Conservation (phyloP, 2,888 invertebrate species). For the Leuctra nigra region DNA sequence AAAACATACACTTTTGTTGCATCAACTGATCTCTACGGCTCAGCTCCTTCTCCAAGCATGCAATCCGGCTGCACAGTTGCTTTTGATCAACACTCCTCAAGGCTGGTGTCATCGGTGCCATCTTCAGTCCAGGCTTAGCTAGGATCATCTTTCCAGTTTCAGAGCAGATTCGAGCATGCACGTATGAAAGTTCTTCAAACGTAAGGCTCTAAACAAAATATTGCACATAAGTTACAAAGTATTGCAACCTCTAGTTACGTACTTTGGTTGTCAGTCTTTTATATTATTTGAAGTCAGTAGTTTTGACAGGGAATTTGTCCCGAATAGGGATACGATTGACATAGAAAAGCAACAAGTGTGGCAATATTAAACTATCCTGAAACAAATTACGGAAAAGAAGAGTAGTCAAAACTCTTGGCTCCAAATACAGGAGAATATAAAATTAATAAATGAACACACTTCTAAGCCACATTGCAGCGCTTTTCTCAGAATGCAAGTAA, state of each 20-base stretch:
- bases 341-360: background rate
- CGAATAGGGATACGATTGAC: background rate
- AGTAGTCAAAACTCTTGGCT: background rate
- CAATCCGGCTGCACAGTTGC: constrained; percentile 43
- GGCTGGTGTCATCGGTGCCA: background rate
- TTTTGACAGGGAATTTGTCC: background rate
- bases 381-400: background rate
- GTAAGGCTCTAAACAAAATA: background rate
- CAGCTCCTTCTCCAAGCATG: constrained; percentile 44
- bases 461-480: background rate
- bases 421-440: background rate
- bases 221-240: too few species aligned
- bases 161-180: background rate
- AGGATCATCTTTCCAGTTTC: background rate
- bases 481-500: background rate
- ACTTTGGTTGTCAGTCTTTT: too few species aligned
- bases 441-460: background rate
- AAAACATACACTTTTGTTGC: too few species aligned
- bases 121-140: background rate
- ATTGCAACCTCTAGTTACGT: too few species aligned
- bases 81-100: constrained; percentile 39
- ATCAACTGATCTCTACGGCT: too few species aligned
- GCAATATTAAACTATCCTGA: background rate
- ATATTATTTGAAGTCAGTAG: background rate
- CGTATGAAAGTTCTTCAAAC: constrained; percentile 5